Evolutionary conservation across 2,797 vertebrate genomes (phyloP), one percentile per base, ranked within the genome.

Genomic region (Pipistrellus pipistrellus): DNA sequence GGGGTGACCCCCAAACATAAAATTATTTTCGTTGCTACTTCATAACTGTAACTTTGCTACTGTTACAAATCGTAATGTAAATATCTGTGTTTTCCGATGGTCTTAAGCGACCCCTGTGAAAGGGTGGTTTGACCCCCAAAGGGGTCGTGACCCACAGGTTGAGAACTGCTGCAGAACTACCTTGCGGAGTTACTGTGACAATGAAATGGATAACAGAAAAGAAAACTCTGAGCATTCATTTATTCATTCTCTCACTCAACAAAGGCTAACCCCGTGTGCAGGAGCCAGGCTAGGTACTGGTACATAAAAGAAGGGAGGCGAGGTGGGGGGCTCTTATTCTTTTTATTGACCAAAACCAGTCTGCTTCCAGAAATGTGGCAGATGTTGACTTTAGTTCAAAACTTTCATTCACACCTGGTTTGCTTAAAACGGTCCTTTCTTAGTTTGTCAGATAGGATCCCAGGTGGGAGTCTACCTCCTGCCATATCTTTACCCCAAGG

Each of bases 371-470:
- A 81, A 78, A 9, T 53, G 81, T 85, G 81, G 14, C 77, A 92
- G 72, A 73, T 32, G 89, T 62, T 32, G 62, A 86, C 71, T 85
- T 64, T 25, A 82, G 35, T 82, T 93, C 88, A 68, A 73, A 95
- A 82, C 73, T 91, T 94, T 91, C 76, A 35, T 76, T 89, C 27
- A 80, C 41, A 95, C 53, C 53, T 92, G 9, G 12, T 77, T 94
- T 83, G 84, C 75, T 77, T 75, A 73, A 85, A 90, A 91, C 21
- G 84, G 53, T 68, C 78, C 71, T 64, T 89, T 93, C 93, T 77
- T 59, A 90, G 59, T 73, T 95, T 80, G 68, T 62, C 44, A 51
- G 88, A 51, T 55, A 41, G 21, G 78, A 75, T 46, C 44, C 69
- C 51, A 51, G 32, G 38, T 66, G 15, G 59, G n/a, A 85, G 20